Conservation (phyloP, 2,797 vertebrate species). For the Leucoraja ocellata region DNA sequence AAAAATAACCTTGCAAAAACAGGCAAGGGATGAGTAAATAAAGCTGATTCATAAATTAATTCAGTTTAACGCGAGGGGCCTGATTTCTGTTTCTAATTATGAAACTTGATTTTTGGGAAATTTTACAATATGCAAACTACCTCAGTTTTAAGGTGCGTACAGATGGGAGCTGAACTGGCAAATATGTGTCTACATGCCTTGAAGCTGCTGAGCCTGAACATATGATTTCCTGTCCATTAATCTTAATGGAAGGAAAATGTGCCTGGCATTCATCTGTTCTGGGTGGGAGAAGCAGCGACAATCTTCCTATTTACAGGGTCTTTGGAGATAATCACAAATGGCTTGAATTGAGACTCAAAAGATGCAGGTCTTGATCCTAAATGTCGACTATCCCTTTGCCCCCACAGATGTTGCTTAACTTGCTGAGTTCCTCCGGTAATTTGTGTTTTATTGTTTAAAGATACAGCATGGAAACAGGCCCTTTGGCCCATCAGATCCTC, state of each 20-base stretch:
- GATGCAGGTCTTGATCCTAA: no score
- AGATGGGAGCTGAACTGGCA: background rate
- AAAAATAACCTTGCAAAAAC: background rate
- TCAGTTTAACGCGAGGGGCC: background rate
- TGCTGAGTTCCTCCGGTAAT: no score
- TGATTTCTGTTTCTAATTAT: background rate
- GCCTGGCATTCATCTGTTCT: background rate
- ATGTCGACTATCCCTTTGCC: no score
- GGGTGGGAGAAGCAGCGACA: background rate
- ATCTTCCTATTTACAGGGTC: background rate
- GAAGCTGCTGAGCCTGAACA: background rate
- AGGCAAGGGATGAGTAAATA: background rate
- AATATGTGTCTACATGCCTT: background rate
- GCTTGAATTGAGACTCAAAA: background rate
- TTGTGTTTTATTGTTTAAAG: no score
- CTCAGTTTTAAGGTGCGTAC: background rate
- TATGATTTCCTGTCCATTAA: background rate
- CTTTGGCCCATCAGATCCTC: no score
- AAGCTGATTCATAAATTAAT: background rate
- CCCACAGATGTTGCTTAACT: no score
- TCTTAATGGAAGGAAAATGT: background rate
- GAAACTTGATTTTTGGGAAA: background rate
- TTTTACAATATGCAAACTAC: background rate
- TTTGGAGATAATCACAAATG: background rate
- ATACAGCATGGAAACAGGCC: no score